phyloP scores from a whole-genome alignment of 1,140 invertebrate genomes.

The Drosophila pallidifrons region DNA sequence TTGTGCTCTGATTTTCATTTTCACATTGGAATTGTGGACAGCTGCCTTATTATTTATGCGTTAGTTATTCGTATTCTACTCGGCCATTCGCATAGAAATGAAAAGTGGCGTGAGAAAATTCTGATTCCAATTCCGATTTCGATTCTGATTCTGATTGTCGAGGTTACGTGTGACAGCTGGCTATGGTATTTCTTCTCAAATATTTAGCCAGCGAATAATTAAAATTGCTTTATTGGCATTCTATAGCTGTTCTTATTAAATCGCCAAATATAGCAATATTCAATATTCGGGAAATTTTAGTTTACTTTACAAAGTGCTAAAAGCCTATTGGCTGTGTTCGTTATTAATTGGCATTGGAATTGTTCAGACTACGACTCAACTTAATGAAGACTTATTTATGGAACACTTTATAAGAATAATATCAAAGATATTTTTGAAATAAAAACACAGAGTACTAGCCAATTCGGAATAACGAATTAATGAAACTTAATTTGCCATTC shows the following conservation, averaged over 20 bases:
- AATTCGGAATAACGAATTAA: too few relatives aligned
- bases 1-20: conserved; percentile 35
- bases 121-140: too few relatives aligned
- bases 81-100: not conserved
- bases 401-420: too few relatives aligned
- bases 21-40: conserved; percentile 28
- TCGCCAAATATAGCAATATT: not conserved
- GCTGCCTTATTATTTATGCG: conserved; percentile 57
- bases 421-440: too few relatives aligned
- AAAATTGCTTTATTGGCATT: conserved; percentile 24
- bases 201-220: conserved; percentile 28
- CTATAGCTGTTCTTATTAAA: not conserved
- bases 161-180: conserved; percentile 39
- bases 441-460: too few relatives aligned
- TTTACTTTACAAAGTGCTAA: conserved; percentile 24
- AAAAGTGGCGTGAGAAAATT: not conserved
- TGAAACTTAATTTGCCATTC: too few relatives aligned
- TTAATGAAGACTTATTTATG: too few relatives aligned
- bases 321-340: not conserved
- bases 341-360: not conserved
- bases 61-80: conserved; percentile 33
- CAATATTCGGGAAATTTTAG: not conserved
- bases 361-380: too few relatives aligned
- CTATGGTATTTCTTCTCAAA: conserved; percentile 25
- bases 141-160: not conserved